Evolutionary conservation across 2,888 invertebrate genomes (phyloP).

Genomic region (Synanthedon tipuliformis): DNA sequence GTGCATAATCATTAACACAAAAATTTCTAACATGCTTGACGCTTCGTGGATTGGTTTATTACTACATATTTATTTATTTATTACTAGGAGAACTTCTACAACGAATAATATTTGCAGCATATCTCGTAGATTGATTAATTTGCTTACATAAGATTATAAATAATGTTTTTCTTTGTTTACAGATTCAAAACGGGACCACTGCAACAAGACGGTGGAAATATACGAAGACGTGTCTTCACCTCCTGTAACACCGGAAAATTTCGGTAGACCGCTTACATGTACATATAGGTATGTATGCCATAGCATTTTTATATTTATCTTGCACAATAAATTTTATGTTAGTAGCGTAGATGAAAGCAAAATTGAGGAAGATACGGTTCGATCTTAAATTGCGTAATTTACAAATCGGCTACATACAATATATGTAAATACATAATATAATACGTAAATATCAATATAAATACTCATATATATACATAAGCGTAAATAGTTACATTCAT

Average conservation of each 20-base stretch:
- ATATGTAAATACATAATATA: no score
- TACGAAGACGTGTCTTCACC: slow-evolving; percentile 93
- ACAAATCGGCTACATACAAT: no score
- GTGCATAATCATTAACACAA: slow-evolving; percentile 85
- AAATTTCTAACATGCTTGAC: slow-evolving; percentile 82
- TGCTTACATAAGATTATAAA: background rate
- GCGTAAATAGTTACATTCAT: no score
- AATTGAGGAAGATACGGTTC: background rate
- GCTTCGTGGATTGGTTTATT: slow-evolving; percentile 88
- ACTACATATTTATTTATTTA: no score
- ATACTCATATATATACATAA: no score
- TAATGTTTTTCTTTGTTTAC: slow-evolving; percentile 11
- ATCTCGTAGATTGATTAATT: no score
- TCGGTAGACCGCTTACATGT: slow-evolving; percentile 88
- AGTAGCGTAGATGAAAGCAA: background rate
- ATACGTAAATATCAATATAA: no score
- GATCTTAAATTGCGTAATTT: background rate
- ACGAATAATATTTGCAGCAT: no score
- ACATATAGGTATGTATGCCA: slow-evolving; percentile 72
- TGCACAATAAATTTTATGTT: no score
- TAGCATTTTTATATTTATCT: no score
- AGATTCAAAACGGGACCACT: slow-evolving; percentile 84
- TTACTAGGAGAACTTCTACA: no score
- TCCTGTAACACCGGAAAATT: slow-evolving; percentile 83
- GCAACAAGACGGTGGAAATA: slow-evolving; percentile 94